Percentiles rank a stretch among this genome's conserved stretches.
These are phyloP conservation scores for Ctena decussata DNA, from an alignment of 2,888 invertebrate genomes.

Conservation along the genomic window DNA sequence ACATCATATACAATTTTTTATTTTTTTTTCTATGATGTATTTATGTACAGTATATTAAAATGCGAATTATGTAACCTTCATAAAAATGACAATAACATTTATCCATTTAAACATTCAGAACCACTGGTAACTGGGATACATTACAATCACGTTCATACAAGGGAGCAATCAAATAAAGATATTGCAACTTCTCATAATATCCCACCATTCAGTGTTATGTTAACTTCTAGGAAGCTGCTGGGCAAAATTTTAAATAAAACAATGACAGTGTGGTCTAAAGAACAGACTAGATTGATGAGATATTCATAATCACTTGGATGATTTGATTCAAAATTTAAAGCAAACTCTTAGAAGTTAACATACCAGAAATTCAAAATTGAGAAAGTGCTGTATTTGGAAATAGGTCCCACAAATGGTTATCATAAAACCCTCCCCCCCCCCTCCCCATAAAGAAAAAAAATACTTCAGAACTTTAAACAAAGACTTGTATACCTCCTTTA, in stretches of 20 bases:
- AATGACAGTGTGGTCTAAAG: not conserved
- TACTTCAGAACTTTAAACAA: not conserved
- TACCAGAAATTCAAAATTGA: not conserved
- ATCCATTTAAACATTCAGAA: constrained; percentile 34
- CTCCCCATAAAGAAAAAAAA: not conserved
- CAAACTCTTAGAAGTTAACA: not conserved
- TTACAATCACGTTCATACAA: not conserved
- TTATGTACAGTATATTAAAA: constrained; percentile 71
- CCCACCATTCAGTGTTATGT: not conserved
- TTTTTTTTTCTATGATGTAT: constrained; percentile 67
- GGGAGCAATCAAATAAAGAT: constrained; percentile 32
- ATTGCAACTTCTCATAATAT: constrained; percentile 41
- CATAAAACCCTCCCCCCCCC: not conserved
- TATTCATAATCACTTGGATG: not conserved
- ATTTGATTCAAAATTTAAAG: not conserved
- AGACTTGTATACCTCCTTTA: not conserved
- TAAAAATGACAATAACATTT: constrained; percentile 58
- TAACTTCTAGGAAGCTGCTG: not conserved
- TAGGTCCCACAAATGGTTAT: not conserved
- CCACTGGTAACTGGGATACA: not conserved
- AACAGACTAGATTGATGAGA: not conserved
- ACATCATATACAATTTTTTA: constrained; percentile 55
- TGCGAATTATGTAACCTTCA: constrained; percentile 64
- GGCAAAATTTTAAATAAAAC: not conserved
- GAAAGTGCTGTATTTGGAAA: not conserved